These are phyloP conservation scores for Gobio occitaniae DNA, from an alignment of 2,797 vertebrate genomes.

Conservation along the genomic window DNA sequence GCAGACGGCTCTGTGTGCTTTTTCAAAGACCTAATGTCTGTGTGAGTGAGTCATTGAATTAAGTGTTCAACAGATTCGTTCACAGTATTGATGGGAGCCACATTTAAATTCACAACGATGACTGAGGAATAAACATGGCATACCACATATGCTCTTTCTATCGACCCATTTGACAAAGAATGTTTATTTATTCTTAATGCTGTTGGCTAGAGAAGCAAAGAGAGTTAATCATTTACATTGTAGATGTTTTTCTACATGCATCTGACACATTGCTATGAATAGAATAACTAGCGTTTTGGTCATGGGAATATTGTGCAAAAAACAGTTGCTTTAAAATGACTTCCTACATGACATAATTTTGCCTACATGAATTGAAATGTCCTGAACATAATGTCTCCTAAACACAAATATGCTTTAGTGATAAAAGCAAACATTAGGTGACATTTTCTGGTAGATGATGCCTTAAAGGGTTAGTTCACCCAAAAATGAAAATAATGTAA, in stretches of 20 bases:
- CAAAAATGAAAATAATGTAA: no score
- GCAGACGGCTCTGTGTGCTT: background rate
- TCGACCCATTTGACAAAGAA: slow-evolving; percentile 23
- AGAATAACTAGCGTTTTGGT: background rate
- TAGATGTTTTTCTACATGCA: background rate
- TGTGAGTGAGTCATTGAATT: background rate
- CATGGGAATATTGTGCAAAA: background rate
- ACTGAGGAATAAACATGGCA: slow-evolving; percentile 36
- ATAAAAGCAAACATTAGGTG: background rate
- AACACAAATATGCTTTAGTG: no score
- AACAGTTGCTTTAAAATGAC: background rate
- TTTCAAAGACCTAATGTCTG: background rate
- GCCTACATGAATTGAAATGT: background rate
- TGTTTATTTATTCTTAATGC: slow-evolving; percentile 32
- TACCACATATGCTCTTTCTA: slow-evolving; percentile 28
- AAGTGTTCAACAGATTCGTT: background rate
- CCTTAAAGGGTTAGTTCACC: background rate
- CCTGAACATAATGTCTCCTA: background rate
- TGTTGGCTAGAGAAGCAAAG: background rate
- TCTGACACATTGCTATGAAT: background rate
- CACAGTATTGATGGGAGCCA: slow-evolving; percentile 30
- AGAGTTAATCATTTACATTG: slow-evolving; percentile 19
- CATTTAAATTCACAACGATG: slow-evolving; percentile 37
- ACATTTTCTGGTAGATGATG: background rate
- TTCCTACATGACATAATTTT: background rate